These are phyloP conservation scores for Aphelenchoides fujianensis DNA, from an alignment of 1,140 invertebrate species.

Conservation along the genomic window DNA sequence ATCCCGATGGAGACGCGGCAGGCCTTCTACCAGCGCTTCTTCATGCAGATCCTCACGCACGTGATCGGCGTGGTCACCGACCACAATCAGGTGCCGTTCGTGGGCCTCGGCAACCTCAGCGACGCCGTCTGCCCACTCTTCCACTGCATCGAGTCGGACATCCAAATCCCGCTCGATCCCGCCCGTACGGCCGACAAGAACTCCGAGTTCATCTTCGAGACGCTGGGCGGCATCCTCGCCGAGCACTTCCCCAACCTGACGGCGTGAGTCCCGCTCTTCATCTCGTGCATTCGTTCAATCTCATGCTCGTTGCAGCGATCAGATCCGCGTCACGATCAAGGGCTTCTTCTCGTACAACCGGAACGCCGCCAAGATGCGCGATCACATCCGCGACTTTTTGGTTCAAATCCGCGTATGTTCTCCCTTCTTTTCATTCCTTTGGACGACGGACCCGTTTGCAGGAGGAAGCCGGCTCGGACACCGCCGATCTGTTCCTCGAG, in stretches of 20 bases:
- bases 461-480: slow-evolving; percentile 96
- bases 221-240: slow-evolving; percentile 40
- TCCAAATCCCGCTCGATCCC: slow-evolving; percentile 49
- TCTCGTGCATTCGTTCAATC: slow-evolving; percentile 13
- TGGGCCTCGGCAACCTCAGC: slow-evolving; percentile 88
- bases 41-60: slow-evolving; percentile 95
- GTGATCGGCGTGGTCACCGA: slow-evolving; percentile 96
- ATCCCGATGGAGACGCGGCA: slow-evolving; percentile 79
- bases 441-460: no score
- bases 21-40: slow-evolving; percentile 95
- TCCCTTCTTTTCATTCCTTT: no score
- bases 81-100: slow-evolving; percentile 82
- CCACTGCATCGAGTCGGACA: slow-evolving; percentile 42
- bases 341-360: slow-evolving; percentile 95
- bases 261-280: slow-evolving; percentile 76
- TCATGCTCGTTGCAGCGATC: slow-evolving; percentile 67
- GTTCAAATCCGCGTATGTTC: slow-evolving; percentile 98
- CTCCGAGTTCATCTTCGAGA: slow-evolving; percentile 52
- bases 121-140: slow-evolving; percentile 74
- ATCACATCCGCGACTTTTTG: slow-evolving; percentile 97
- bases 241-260: slow-evolving; percentile 79
- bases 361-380: slow-evolving; percentile 91
- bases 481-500: slow-evolving; percentile 91
- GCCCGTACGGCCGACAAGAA: slow-evolving; percentile 44
- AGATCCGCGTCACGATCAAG: slow-evolving; percentile 97